These are phyloP conservation scores for Gnathonemus longibarbis DNA, from an alignment of 2,113 vertebrate genomes.

Conservation along the genomic window DNA sequence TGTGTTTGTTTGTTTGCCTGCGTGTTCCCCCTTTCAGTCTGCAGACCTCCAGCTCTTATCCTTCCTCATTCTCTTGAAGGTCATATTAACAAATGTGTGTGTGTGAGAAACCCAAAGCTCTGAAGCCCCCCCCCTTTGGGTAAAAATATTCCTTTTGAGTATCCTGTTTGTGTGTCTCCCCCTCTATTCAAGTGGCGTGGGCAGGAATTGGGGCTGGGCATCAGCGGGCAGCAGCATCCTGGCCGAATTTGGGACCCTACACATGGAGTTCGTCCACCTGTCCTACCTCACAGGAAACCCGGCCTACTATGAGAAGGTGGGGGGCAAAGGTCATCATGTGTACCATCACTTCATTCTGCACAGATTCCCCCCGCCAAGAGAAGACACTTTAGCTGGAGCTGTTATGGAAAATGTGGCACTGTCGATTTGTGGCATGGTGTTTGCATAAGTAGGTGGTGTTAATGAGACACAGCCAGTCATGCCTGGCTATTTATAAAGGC, in stretches of 20 bases:
- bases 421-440: not conserved
- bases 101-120: not conserved
- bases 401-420: not conserved
- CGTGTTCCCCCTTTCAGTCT: not conserved
- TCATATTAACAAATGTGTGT: not conserved
- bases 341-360: not conserved
- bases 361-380: not conserved
- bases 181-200: slow-evolving; percentile 75
- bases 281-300: slow-evolving; percentile 93
- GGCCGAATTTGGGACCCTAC: slow-evolving; percentile 92
- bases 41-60: not conserved
- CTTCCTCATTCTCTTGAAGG: not conserved
- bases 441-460: not conserved
- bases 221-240: slow-evolving; percentile 97
- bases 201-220: slow-evolving; percentile 98
- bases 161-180: not conserved
- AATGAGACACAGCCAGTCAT: not conserved
- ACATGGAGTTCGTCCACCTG: slow-evolving; percentile 97
- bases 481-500: slow-evolving; percentile 1
- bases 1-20: not conserved
- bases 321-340: not conserved
- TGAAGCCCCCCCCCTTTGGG: not conserved
- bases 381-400: not conserved
- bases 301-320: slow-evolving; percentile 89
- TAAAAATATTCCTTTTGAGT: not conserved